A percentile compares a stretch with the other conserved stretches of the same genome.
Evolutionary conservation across 1,140 invertebrate species (phyloP).

Genomic region (Bombyx mandarina): DNA sequence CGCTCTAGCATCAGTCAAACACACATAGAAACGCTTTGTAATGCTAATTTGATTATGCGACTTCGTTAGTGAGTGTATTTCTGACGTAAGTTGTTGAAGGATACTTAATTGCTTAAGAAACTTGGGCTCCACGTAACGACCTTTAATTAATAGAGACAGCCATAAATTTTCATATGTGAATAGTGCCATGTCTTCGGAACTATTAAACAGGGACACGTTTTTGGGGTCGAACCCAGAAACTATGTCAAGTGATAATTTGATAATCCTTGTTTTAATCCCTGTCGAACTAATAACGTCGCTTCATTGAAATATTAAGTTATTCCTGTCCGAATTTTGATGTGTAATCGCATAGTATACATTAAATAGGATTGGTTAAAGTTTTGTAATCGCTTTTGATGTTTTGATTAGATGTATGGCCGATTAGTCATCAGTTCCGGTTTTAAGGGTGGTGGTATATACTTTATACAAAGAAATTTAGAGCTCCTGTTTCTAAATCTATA

Average conservation of each 20-base stretch:
- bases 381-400: too few species aligned
- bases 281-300: not conserved
- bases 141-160: conserved; percentile 27
- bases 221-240: conserved; percentile 8
- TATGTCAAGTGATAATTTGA: conserved; percentile 16
- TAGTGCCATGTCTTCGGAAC: conserved; percentile 14
- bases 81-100: conserved; percentile 1
- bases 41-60: too few species aligned
- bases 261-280: conserved; percentile 5
- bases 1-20: too few species aligned
- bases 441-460: too few species aligned
- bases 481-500: too few species aligned
- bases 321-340: not conserved
- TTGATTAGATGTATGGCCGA: too few species aligned
- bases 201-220: conserved; percentile 17
- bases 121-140: conserved; percentile 15
- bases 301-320: not conserved
- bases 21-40: too few species aligned
- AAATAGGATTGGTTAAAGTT: too few species aligned
- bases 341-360: not conserved
- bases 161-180: conserved; percentile 28
- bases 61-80: conserved; percentile 1
- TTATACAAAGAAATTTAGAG: too few species aligned
- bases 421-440: too few species aligned
- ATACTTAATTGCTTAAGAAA: conserved; percentile 28